phyloP scores from a whole-genome alignment of 2,888 invertebrate genomes.

The Cheilosia variabilis region DNA sequence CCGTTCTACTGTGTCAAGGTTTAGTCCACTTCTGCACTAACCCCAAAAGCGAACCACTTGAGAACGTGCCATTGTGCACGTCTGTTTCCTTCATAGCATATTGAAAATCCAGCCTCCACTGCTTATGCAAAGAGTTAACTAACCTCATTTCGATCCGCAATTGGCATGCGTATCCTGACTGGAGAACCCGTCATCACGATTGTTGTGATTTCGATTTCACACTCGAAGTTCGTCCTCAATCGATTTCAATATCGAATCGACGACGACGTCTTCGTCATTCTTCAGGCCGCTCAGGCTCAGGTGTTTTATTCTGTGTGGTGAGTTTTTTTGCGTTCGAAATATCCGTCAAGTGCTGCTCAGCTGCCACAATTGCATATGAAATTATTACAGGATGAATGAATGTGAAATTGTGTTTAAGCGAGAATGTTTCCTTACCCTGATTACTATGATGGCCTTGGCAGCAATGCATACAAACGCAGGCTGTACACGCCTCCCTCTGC shows the following conservation, averaged over 20 bases:
- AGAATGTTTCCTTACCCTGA: constrained; percentile 62
- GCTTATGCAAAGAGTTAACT: constrained; percentile 66
- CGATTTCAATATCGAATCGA: constrained; percentile 39
- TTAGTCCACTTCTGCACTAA: constrained; percentile 29
- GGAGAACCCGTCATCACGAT: constrained; percentile 45
- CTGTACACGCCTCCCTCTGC: not conserved
- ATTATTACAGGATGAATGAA: constrained; percentile 73
- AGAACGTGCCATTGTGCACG: constrained; percentile 27
- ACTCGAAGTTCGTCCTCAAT: constrained; percentile 45
- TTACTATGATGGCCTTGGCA: constrained; percentile 70
- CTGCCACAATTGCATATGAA: constrained; percentile 74
- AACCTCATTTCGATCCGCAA: constrained; percentile 55
- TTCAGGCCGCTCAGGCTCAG: constrained; percentile 8
- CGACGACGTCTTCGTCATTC: not conserved
- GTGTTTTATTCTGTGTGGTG: constrained; percentile 10
- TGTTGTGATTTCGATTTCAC: constrained; percentile 52
- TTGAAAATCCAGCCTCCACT: constrained; percentile 26
- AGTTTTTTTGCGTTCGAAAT: constrained; percentile 59
- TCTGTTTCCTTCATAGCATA: constrained; percentile 18
- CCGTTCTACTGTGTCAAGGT: constrained; percentile 48
- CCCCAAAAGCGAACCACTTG: constrained; percentile 45
- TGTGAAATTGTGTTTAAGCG: constrained; percentile 41
- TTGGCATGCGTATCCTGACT: constrained; percentile 52
- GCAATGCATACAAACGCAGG: constrained; percentile 61
- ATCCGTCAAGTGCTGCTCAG: constrained; percentile 73